A percentile compares a stretch with the other conserved stretches of the same genome.
phyloP scores from a whole-genome alignment of 2,888 invertebrate species.

The Nudaria mundana region DNA sequence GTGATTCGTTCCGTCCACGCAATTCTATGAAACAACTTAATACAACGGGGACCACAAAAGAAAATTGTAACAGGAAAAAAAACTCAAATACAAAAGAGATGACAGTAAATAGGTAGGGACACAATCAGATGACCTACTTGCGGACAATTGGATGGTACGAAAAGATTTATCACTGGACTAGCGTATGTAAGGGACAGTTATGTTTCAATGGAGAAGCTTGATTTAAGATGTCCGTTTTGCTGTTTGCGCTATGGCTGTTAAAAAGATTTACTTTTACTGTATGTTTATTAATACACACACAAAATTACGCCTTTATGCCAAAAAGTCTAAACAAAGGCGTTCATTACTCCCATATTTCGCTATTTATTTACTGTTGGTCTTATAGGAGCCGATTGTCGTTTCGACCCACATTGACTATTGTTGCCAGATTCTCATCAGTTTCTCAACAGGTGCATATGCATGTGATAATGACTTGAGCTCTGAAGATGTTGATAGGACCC shows the following conservation, averaged over 20 bases:
- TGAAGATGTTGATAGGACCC: no score
- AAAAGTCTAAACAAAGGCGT: no score
- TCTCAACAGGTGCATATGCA: no score
- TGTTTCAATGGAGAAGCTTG: conserved; percentile 26
- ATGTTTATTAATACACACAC: no score
- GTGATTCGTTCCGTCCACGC: conserved; percentile 35
- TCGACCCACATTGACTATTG: no score
- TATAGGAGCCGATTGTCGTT: no score
- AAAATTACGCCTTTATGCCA: no score
- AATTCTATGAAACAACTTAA: conserved; percentile 61
- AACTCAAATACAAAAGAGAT: conserved; percentile 55
- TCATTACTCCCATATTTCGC: no score
- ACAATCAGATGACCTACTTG: conserved; percentile 74
- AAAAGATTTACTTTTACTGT: no score
- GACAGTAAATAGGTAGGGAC: conserved; percentile 61
- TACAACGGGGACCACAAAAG: conserved; percentile 59
- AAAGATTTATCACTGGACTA: conserved; percentile 65
- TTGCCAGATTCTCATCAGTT: no score
- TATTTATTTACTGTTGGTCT: no score
- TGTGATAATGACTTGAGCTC: no score
- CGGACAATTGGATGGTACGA: conserved; percentile 65
- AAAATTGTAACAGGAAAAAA: conserved; percentile 70
- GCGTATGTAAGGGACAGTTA: conserved; percentile 38
- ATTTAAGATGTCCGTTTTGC: conserved; percentile 24
- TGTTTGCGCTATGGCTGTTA: conserved; percentile 3